Conservation (phyloP, 2,888 invertebrate genomes). For the Tuta absoluta region DNA sequence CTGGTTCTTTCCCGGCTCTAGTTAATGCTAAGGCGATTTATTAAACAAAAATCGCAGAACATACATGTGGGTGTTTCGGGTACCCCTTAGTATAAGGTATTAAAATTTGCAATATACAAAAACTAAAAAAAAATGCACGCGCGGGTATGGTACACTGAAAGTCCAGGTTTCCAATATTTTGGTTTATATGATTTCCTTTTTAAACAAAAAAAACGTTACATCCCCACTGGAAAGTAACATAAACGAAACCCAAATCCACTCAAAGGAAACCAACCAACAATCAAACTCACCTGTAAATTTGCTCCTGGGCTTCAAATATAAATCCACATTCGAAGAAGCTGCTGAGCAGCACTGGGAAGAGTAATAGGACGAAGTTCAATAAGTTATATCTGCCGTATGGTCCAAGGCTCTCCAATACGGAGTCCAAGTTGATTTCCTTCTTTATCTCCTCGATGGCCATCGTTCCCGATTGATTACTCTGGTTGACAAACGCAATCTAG, state of each 20-base stretch:
- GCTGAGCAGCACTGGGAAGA: constrained; percentile 69
- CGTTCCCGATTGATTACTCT: background rate
- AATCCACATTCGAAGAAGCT: constrained; percentile 75
- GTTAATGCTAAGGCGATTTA: too few relatives aligned
- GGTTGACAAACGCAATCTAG: constrained; percentile 22
- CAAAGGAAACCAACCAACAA: background rate
- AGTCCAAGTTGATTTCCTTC: constrained; percentile 75
- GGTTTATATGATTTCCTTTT: too few relatives aligned
- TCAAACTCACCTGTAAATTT: constrained; percentile 60
- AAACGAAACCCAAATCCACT: background rate
- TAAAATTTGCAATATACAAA: too few relatives aligned
- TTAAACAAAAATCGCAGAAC: too few relatives aligned
- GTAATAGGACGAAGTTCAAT: constrained; percentile 67
- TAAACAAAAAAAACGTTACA: too few relatives aligned
- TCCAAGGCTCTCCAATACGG: constrained; percentile 69
- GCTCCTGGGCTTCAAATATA: constrained; percentile 72
- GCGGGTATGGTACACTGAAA: too few relatives aligned
- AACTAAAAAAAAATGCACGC: too few relatives aligned
- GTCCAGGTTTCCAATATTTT: too few relatives aligned
- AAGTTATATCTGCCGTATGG: constrained; percentile 73
- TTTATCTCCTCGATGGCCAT: constrained; percentile 59
- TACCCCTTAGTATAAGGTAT: too few relatives aligned
- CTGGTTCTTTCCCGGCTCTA: too few relatives aligned
- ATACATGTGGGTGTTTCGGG: too few relatives aligned
- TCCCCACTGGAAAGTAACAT: background rate